Evolutionary conservation across 2,113 vertebrate species (phyloP).

Genomic region (Castor canadensis): DNA sequence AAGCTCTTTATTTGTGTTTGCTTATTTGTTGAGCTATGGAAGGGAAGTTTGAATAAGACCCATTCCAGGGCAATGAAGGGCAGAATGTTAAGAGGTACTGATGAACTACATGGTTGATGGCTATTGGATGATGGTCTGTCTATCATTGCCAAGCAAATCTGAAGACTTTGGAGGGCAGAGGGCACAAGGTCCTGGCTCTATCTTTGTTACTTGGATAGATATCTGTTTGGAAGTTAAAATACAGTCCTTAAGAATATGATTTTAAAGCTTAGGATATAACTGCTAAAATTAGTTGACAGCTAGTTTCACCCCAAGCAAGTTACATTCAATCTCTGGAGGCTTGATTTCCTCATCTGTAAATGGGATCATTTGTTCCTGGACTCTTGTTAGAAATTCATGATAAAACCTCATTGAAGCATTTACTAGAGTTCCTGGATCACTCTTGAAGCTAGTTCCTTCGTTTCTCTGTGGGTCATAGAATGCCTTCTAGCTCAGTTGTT

Average conservation of each 20-base stretch:
- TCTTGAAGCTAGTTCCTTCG: not conserved
- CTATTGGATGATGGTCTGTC: not conserved
- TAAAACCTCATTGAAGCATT: not conserved
- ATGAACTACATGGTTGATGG: constrained; percentile 11
- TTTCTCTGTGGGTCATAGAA: not conserved
- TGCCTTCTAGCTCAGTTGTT: not conserved
- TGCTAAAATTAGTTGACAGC: not conserved
- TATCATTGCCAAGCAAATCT: not conserved
- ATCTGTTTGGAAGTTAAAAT: not conserved
- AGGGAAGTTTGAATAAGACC: constrained; percentile 59
- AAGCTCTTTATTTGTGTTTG: constrained; percentile 66
- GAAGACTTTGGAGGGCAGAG: not conserved
- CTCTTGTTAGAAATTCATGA: not conserved
- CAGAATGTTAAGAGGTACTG: constrained; percentile 42
- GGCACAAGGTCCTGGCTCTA: not conserved
- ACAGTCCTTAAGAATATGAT: not conserved
- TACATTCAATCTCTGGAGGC: not conserved
- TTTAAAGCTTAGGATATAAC: not conserved
- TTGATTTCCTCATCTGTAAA: not conserved
- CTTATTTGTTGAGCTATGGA: constrained; percentile 58
- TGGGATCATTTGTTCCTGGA: not conserved
- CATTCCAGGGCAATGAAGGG: constrained; percentile 8
- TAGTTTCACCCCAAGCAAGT: not conserved
- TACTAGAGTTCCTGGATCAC: not conserved
- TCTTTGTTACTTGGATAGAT: not conserved